Evolutionary conservation across 2,888 invertebrate genomes (phyloP), one percentile per base, ranked within the genome.

Genomic region (Empis livida): DNA sequence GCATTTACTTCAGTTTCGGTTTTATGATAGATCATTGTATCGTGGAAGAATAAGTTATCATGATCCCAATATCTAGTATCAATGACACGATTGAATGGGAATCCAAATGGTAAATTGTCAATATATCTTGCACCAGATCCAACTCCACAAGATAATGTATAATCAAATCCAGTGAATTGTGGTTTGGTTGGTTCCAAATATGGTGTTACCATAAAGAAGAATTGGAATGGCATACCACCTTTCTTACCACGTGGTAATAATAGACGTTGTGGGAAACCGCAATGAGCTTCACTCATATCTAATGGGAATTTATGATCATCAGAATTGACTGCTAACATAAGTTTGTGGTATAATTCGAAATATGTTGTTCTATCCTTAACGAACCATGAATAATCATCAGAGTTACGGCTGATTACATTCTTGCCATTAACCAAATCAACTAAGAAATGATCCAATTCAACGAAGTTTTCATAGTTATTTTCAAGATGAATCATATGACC

Each of bases 71-170:
- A 72, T 44, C 68, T 67, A 35, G 76, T 70, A 42, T 77, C 71
- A 55, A 82, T 74, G 10, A 73, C 73, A 52, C 82, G 78, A 62
- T 88, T 84, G 63, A 87, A 76, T 55, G 87, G 87, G 73, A 78
- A 87, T 46, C 82, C 84, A 58, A 80, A 72, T 44, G 83, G 75
- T 64, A 76, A 73, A 50, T 52, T 40, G 48, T 65, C 64, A 17
- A 64, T 54, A 43, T 57, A 66, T 41, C 73, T 65, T 49, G 71
- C 67, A 3, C 73, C 71, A 16, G 69, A 62, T 5, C 71, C 74
- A 30, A 73, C 57, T 20, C 75, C 74, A 49, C 75, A 72, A 43
- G 77, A 71, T 45, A 74, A 50, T 43, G 71, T 58, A 14, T 75
- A 71, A 53, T 76, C 74, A 56, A 68, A 74, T 10, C 67, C 67